These are phyloP conservation scores for Dicrurus megarhynchus DNA, from an alignment of 2,113 vertebrate genomes.

Conservation along the genomic window DNA sequence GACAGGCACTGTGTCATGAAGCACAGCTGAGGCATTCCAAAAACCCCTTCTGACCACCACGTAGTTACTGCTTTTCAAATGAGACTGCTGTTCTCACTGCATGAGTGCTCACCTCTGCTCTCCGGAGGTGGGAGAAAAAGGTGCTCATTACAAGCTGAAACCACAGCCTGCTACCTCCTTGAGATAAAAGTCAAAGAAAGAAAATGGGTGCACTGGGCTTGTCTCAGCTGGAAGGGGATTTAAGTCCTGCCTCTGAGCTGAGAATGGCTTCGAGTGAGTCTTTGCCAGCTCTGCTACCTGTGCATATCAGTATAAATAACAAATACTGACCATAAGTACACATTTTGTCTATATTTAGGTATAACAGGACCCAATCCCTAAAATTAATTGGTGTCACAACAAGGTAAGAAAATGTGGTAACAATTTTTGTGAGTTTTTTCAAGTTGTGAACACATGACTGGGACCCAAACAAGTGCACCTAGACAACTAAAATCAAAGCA, in stretches of 20 bases:
- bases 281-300: neutral
- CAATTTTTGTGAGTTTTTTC: neutral
- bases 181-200: neutral
- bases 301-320: neutral
- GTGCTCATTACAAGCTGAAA: neutral
- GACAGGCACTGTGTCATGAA: accelerated
- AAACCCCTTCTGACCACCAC: neutral
- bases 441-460: neutral
- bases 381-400: neutral
- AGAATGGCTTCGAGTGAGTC: neutral
- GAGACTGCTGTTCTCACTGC: neutral
- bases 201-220: neutral
- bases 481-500: neutral
- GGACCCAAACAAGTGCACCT: neutral
- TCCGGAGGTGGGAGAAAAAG: neutral
- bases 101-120: neutral
- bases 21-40: neutral
- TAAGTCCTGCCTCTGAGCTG: neutral
- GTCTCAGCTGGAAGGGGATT: neutral
- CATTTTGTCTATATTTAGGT: neutral
- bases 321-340: neutral
- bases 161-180: neutral
- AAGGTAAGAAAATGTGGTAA: neutral
- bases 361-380: neutral
- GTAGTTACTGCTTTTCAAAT: neutral